A percentile compares a stretch with the other conserved stretches of the same genome.
These are phyloP conservation scores for Numenius arquata DNA, from an alignment of 2,113 vertebrate species.

Conservation along the genomic window DNA sequence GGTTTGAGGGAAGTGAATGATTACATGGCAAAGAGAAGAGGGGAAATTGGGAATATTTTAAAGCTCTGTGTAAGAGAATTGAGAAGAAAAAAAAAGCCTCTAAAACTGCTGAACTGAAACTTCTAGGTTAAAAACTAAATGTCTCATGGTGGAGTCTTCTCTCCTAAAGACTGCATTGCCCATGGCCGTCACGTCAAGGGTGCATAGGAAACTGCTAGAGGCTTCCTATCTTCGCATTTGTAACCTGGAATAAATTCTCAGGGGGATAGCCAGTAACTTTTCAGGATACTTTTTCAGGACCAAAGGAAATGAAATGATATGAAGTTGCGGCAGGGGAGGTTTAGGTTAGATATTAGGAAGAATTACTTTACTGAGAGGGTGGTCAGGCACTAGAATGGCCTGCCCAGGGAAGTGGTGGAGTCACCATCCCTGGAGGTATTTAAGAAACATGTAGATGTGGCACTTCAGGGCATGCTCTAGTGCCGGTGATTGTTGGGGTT, in stretches of 20 bases:
- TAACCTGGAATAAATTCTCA: neutral
- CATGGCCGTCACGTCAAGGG: fast-evolving
- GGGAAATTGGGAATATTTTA: neutral
- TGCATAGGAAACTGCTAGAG: neutral
- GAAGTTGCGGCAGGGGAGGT: no score
- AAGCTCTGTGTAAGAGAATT: neutral
- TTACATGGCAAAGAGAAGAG: neutral
- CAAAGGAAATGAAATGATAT: no score
- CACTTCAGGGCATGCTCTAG: no score
- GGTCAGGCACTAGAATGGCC: no score
- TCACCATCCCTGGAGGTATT: no score
- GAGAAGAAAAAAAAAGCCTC: neutral
- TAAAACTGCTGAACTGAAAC: neutral
- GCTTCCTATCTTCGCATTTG: neutral
- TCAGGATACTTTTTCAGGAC: no score
- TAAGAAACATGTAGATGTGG: no score
- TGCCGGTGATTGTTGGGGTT: no score
- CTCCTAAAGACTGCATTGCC: neutral
- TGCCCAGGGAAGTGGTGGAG: no score
- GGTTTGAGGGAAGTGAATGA: neutral
- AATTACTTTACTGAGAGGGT: no score
- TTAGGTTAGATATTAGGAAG: no score
- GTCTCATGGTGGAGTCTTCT: neutral
- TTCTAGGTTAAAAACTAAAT: neutral
- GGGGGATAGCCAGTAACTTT: neutral